These are phyloP conservation scores for Xanthorhoe spadicearia DNA, from an alignment of 2,888 invertebrate genomes.

Conservation along the genomic window DNA sequence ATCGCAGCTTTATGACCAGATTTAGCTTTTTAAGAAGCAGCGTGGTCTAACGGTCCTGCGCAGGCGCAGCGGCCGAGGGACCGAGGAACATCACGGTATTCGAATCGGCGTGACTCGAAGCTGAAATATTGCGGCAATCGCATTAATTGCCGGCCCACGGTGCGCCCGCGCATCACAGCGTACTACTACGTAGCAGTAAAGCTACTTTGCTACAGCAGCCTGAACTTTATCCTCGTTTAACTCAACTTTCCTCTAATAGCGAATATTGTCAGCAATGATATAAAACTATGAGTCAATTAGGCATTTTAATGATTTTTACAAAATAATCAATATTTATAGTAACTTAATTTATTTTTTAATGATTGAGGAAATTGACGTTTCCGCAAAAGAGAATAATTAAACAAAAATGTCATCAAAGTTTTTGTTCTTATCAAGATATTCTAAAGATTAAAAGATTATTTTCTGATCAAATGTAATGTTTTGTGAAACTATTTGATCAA, in stretches of 20 bases:
- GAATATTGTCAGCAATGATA: too few relatives aligned
- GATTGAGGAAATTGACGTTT: too few relatives aligned
- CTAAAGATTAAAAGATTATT: too few relatives aligned
- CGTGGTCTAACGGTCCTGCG: background rate
- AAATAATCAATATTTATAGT: too few relatives aligned
- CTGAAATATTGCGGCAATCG: slow-evolving; percentile 31
- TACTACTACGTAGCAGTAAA: slow-evolving; percentile 5
- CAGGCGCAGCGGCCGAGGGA: background rate
- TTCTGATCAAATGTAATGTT: too few relatives aligned
- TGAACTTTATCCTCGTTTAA: background rate
- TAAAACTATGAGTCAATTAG: too few relatives aligned
- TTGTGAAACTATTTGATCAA: background rate
- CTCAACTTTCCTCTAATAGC: too few relatives aligned
- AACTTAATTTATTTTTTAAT: too few relatives aligned
- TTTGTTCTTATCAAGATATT: too few relatives aligned
- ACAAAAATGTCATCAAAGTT: too few relatives aligned
- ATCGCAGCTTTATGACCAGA: background rate
- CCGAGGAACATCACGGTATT: slow-evolving; percentile 16
- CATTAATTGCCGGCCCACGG: slow-evolving; percentile 39
- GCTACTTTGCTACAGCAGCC: background rate
- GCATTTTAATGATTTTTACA: too few relatives aligned
- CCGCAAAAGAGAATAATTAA: too few relatives aligned
- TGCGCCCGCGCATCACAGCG: slow-evolving; percentile 13
- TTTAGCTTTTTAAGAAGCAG: background rate
- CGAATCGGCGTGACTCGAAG: slow-evolving; percentile 27